Evolutionary conservation across 1,140 invertebrate genomes (phyloP).

Genomic region (Rhynchophorus ferrugineus): DNA sequence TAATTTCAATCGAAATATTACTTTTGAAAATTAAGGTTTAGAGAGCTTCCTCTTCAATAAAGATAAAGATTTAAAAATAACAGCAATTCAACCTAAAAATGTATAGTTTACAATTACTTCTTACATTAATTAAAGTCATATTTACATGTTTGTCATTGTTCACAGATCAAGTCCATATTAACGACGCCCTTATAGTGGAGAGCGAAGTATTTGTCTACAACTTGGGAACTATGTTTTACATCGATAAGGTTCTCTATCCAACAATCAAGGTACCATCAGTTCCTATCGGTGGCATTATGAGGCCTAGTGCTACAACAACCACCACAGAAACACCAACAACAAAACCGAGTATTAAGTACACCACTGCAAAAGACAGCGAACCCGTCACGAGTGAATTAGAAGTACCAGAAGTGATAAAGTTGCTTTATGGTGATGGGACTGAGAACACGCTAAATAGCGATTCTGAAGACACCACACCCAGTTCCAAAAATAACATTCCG

Average conservation of each 20-base stretch:
- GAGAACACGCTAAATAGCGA: constrained; percentile 2
- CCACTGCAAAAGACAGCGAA: constrained; percentile 7
- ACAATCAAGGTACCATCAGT: constrained; percentile 26
- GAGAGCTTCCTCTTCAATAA: no score
- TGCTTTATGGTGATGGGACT: constrained; percentile 15
- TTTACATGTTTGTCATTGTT: no score
- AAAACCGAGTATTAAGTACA: background rate
- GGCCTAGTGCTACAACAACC: background rate
- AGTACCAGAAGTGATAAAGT: constrained; percentile 13
- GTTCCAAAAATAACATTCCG: constrained; percentile 1
- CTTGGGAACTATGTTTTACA: constrained; percentile 54
- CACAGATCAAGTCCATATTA: constrained; percentile 44
- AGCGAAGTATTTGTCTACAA: constrained; percentile 56
- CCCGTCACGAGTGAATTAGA: constrained; percentile 6
- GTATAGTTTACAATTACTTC: no score
- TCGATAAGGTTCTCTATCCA: constrained; percentile 48
- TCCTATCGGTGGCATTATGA: constrained; percentile 5
- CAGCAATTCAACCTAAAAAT: no score
- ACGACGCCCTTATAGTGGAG: constrained; percentile 49
- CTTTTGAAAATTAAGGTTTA: no score
- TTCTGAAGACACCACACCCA: constrained; percentile 2
- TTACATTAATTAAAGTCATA: no score
- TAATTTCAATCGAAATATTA: no score
- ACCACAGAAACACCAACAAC: background rate
- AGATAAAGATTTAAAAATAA: no score